A percentile compares a stretch with the other conserved stretches of the same genome.
Conservation (phyloP, 2,113 vertebrate species). For the Typhlomys cinereus region DNA sequence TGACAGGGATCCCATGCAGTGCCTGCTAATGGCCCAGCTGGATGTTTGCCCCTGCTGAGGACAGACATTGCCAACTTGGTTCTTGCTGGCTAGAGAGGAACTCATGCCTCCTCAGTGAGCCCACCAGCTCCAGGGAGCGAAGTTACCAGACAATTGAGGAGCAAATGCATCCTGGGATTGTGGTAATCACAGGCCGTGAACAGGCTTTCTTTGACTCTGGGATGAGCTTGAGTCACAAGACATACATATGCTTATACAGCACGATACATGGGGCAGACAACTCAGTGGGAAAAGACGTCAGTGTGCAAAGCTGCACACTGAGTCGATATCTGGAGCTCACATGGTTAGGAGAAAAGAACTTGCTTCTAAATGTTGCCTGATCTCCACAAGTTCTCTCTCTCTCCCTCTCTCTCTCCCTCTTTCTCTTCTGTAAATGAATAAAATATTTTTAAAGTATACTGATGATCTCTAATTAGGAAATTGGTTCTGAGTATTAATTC, state of each 20-base stretch:
- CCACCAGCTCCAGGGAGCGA: not conserved
- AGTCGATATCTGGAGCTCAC: no score
- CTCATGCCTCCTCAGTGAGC: not conserved
- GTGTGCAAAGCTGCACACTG: no score
- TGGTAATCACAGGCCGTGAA: not conserved
- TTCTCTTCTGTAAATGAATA: no score
- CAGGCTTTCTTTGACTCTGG: not conserved
- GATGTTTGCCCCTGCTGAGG: not conserved
- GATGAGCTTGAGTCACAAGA: not conserved
- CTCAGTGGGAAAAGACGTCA: no score
- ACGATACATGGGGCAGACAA: no score
- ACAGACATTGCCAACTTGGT: not conserved
- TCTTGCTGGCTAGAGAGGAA: not conserved
- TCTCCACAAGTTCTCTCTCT: no score
- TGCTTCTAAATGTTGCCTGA: no score
- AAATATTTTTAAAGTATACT: no score
- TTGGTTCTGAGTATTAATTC: not conserved
- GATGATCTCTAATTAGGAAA: not conserved
- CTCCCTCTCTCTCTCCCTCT: no score
- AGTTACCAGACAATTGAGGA: not conserved
- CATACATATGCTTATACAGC: no score
- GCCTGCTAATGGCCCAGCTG: no score
- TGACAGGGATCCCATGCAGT: accelerated
- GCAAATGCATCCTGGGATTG: not conserved
- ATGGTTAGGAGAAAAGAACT: no score